Conservation (phyloP, 2,888 invertebrate species). For the Pterostichus madidus region DNA sequence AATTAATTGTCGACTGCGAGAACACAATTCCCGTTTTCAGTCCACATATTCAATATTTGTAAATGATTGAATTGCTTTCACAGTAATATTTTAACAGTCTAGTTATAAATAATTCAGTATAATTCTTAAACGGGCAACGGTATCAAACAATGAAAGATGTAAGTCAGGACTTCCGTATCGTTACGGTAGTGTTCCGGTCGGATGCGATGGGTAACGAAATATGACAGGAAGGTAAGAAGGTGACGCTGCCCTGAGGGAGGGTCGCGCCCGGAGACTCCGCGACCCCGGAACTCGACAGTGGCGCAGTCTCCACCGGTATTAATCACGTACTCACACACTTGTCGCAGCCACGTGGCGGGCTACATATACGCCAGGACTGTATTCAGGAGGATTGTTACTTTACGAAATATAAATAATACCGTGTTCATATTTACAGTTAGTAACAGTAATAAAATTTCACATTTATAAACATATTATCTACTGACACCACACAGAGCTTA, state of each 20-base stretch:
- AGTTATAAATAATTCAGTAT: not conserved
- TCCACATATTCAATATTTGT: too few relatives aligned
- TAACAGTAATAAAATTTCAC: too few relatives aligned
- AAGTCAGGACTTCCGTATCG: not conserved
- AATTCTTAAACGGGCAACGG: not conserved
- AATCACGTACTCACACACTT: constrained; percentile 74
- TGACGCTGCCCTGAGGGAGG: constrained; percentile 77
- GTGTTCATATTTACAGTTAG: not conserved
- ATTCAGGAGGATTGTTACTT: not conserved
- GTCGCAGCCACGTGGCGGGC: constrained; percentile 69
- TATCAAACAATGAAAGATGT: constrained; percentile 5
- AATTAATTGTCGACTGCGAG: too few relatives aligned
- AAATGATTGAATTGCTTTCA: too few relatives aligned
- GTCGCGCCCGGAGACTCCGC: constrained; percentile 71
- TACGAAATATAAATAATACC: not conserved
- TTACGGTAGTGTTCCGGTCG: not conserved
- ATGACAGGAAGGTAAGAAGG: constrained; percentile 71
- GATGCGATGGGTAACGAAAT: constrained; percentile 6
- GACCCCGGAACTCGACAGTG: not conserved
- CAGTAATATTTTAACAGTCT: too few relatives aligned
- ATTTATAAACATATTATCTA: too few relatives aligned
- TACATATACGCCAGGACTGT: not conserved
- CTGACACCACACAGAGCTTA: not conserved
- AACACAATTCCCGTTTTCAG: too few relatives aligned
- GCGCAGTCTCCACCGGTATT: constrained; percentile 69